Percentiles rank a stretch among this genome's conserved stretches.
These are phyloP conservation scores for Brachionus koreanus DNA, from an alignment of 1,140 invertebrate genomes.

Conservation along the genomic window DNA sequence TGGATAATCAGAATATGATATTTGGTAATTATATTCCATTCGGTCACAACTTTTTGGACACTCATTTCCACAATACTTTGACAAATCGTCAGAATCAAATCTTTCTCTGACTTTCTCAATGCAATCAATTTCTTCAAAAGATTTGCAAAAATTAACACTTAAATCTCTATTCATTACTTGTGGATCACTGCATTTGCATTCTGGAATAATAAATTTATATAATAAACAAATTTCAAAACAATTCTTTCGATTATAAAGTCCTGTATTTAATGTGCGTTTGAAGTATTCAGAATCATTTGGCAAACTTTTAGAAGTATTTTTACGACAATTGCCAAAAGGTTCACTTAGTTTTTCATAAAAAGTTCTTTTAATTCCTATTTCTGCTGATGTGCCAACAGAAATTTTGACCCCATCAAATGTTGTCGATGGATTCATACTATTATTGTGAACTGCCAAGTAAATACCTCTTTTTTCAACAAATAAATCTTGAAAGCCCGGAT, in stretches of 20 bases:
- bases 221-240: conserved; percentile 25
- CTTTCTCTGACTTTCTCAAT: neutral
- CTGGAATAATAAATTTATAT: neutral
- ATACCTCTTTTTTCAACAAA: conserved; percentile 12
- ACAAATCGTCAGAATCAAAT: neutral
- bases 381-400: neutral
- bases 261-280: neutral
- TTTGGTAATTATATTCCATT: neutral
- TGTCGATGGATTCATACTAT: neutral
- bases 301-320: neutral
- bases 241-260: neutral
- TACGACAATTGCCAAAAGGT: neutral
- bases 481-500: neutral
- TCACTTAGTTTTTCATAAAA: neutral
- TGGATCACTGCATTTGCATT: conserved; percentile 29
- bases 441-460: conserved; percentile 5
- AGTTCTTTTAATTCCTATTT: neutral
- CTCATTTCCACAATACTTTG: neutral
- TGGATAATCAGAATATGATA: neutral
- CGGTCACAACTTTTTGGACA: neutral
- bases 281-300: neutral
- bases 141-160: neutral
- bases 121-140: neutral
- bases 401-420: conserved; percentile 10
- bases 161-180: neutral